Base-by-base conservation (phyloP, 2,797 vertebrate species). In the Mus caroli region DNA sequence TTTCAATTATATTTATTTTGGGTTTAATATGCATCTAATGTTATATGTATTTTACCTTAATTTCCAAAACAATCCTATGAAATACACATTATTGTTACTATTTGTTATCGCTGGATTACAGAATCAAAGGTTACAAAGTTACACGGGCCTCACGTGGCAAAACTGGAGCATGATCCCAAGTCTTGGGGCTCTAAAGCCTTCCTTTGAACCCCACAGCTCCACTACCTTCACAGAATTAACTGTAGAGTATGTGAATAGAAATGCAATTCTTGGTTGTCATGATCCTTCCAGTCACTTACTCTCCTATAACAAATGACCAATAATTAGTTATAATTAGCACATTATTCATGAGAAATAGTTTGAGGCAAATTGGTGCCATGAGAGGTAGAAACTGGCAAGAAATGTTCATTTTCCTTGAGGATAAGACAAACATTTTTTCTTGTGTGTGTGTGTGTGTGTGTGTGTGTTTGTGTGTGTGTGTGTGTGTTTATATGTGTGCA, bases 381-480 rank as follows among this genome's bases (percentile, higher is more conserved):
- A 90, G 67, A 92, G 58, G 87, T 46, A 83, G 73, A 96, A 83
- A 95, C n/a, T 88, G 71, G 13, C 73, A 95, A 92, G 75, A 86
- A 71, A 52, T 67, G 31, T 75, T 83, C 69, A 52, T 67, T 76
- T 92, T 90, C 71, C 24, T 24, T 24, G 5, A 46, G 56, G 37
- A 91, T 37, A 94, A 91, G 56, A 28, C 22, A 94, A 90, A 92
- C 17, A 19, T 43, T 86, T 85, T 37, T 78, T 79, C 28, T 10
- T 37, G 20, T 73, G 37, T 83, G 31, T 76, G 13, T 77, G 58
- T 77, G 43, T 92, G 19, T 77, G 31, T 56, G 0, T 58, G 28
- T 58, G 4, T 43, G 12, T 69, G 19, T 69, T 34, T 54, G 24
- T 85, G 26, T 69, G n/a, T 86, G 43, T 67, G 50, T 26, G 1